Conservation (phyloP, 2,113 vertebrate species). For the Oryzias javanicus region DNA sequence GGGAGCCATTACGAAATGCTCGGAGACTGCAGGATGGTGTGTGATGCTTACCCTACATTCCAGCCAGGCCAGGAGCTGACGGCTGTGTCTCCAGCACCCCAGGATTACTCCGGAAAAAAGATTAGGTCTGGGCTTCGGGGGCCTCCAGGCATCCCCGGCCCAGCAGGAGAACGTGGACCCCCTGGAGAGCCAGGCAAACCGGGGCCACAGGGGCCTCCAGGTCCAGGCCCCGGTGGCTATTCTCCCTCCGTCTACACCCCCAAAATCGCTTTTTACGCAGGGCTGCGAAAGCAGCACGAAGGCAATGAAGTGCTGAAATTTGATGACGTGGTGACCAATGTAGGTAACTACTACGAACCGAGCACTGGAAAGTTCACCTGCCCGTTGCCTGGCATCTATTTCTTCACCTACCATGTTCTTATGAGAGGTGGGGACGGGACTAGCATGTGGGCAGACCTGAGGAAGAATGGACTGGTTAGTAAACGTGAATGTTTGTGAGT, state of each 20-base stretch:
- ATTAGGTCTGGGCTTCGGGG: conserved; percentile 85
- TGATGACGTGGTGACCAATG: conserved; percentile 96
- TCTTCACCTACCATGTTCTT: conserved; percentile 96
- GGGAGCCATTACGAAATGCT: conserved; percentile 88
- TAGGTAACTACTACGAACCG: conserved; percentile 96
- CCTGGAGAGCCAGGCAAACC: conserved; percentile 89
- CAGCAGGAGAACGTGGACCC: conserved; percentile 83
- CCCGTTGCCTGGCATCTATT: conserved; percentile 93
- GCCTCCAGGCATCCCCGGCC: conserved; percentile 81
- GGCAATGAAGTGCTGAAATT: conserved; percentile 92
- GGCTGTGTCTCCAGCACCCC: conserved; percentile 77
- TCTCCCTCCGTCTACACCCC: conserved; percentile 88
- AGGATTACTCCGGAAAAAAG: conserved; percentile 85
- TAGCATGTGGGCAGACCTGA: conserved; percentile 96
- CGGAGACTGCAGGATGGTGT: conserved; percentile 91
- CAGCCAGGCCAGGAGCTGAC: conserved; percentile 82
- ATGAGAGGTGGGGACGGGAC: conserved; percentile 96
- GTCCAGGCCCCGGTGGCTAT: conserved; percentile 88
- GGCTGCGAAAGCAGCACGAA: conserved; percentile 90
- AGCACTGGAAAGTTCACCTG: conserved; percentile 96
- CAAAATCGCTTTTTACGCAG: conserved; percentile 95
- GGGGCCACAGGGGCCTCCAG: conserved; percentile 86
- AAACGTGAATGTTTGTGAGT: conserved; percentile 10
- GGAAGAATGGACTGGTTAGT: conserved; percentile 93
- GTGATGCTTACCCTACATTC: conserved; percentile 83